Evolutionary conservation across 2,888 invertebrate species (phyloP).

Genomic region (Alloplasta piceator): DNA sequence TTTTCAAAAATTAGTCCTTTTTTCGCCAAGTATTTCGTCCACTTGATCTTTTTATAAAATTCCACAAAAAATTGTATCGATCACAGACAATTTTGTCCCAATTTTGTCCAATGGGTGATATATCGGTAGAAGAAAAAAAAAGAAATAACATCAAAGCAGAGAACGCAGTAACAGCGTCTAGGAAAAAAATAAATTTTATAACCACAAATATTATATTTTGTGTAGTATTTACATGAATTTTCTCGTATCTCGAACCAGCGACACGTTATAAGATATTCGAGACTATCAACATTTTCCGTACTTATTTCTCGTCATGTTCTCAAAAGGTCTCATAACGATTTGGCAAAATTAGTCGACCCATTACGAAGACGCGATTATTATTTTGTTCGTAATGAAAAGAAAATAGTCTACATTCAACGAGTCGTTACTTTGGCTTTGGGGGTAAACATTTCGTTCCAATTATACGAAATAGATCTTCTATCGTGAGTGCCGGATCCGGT

Average conservation of each 20-base stretch:
- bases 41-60: no score
- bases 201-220: conserved; percentile 32
- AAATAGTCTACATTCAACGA: no score
- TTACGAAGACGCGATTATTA: no score
- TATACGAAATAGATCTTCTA: conserved; percentile 61
- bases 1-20: not conserved
- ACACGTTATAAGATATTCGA: conserved; percentile 17
- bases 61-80: not conserved
- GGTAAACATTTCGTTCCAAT: conserved; percentile 52
- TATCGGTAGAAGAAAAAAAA: not conserved
- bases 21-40: not conserved
- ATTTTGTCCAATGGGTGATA: no score
- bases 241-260: not conserved
- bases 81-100: not conserved
- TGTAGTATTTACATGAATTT: conserved; percentile 41
- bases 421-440: not conserved
- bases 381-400: no score
- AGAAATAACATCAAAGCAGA: not conserved
- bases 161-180: not conserved
- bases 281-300: not conserved
- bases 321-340: no score
- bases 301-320: no score
- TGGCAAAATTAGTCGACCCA: no score
- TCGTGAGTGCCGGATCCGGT: conserved; percentile 62
- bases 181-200: conserved; percentile 9